Evolutionary conservation across 2,888 invertebrate genomes (phyloP), one percentile per base, ranked within the genome.

Genomic region (Copidosoma aretas): DNA sequence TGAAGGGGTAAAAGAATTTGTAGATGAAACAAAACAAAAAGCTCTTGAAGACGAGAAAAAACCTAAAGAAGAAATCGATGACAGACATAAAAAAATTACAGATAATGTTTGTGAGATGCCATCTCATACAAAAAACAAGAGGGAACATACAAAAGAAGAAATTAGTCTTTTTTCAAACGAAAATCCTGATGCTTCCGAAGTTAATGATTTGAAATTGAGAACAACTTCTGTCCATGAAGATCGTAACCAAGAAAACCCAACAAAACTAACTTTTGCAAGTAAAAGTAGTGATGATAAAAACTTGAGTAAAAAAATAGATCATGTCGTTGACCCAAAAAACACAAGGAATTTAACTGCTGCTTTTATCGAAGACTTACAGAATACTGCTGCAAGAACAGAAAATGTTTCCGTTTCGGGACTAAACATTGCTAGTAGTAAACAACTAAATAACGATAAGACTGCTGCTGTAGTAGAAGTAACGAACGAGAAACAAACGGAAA

Each of bases 21-120:
- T 77, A 4, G 77, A 80, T 12, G 79, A 78, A 51, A 75, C 78
- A 0, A 80, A 80, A 57, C 73, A 77, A 5, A 76, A 77, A 53
- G 76, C 74, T 22, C 60, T 54, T 1, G 67, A 73, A 39, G 76
- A 77, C n/a, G n/a, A 25, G 75, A 77, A 65, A 75, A 75, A 17
- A 71, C 64, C 1, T 71, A 71, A 32, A 0, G 12, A 46, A 17
- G 17, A 8, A 8, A 17, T 46, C 17, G 17, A 46, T 14, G 41
- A 41, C 14, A 41, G 2, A 17, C 14, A 12, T 46, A 46, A 46
- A 46, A 14, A 46, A 17, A 8, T 46, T 46, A 41, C 8, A 14
- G 14, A 14, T 41, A 41, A 41, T 10, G 41, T 41, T 41, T 41
- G 10, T 41, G 14, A 41, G 14, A 41, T n/a, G n/a, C n/a, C n/a